A percentile compares a stretch with the other conserved stretches of the same genome.
These are phyloP conservation scores for Cynoglossus semilaevis DNA, from an alignment of 2,113 vertebrate genomes.

Conservation along the genomic window DNA sequence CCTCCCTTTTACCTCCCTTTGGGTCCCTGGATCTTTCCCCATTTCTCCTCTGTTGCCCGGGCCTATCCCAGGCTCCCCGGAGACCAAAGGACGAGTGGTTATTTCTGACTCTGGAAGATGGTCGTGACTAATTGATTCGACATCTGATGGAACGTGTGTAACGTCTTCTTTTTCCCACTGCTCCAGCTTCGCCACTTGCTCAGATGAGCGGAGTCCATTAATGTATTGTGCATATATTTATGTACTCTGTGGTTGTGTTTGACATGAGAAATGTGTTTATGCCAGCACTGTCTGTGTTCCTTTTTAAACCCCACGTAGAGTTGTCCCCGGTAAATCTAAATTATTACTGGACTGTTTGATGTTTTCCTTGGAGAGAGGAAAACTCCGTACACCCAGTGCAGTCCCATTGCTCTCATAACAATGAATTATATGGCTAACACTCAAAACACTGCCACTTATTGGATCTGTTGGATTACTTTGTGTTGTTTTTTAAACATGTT, in stretches of 20 bases:
- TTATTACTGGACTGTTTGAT: constrained; percentile 72
- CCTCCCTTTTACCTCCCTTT: constrained; percentile 58
- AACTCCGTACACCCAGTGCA: constrained; percentile 48
- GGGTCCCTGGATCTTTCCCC: constrained; percentile 64
- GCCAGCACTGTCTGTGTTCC: constrained; percentile 59
- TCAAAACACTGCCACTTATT: constrained; percentile 68
- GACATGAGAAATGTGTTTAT: constrained; percentile 69
- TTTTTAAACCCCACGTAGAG: constrained; percentile 49
- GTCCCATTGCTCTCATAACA: constrained; percentile 65
- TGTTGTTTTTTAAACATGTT: constrained; percentile 65
- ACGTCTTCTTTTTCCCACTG: constrained; percentile 58
- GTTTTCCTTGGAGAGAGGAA: constrained; percentile 61
- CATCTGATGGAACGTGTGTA: constrained; percentile 71
- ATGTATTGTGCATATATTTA: constrained; percentile 72
- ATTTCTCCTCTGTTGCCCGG: constrained; percentile 58
- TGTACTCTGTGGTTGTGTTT: constrained; percentile 62
- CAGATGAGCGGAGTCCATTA: constrained; percentile 63
- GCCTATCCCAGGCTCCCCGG: constrained; percentile 60
- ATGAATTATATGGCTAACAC: constrained; percentile 66
- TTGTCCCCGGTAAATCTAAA: constrained; percentile 68
- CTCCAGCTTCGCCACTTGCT: constrained; percentile 58
- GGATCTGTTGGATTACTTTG: constrained; percentile 70
- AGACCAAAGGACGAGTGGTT: constrained; percentile 65
- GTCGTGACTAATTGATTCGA: constrained; percentile 77
- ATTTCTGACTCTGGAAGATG: constrained; percentile 69